Base-by-base conservation (phyloP, 2,113 vertebrate genomes). In the Corythoichthys intestinalis region DNA sequence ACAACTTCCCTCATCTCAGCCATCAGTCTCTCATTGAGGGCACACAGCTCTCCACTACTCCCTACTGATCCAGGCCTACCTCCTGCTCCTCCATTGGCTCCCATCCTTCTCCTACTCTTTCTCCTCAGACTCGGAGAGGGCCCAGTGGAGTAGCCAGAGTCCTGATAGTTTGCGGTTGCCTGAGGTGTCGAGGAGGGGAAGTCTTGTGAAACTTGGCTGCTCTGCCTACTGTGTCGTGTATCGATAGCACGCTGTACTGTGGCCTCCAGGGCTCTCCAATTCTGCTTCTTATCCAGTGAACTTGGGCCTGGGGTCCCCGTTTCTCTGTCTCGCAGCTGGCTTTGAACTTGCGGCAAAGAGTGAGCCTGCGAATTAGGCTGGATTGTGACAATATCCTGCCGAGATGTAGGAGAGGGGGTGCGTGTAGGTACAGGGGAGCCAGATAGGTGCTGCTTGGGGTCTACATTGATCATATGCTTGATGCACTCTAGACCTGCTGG, bases 111-210 rank as follows among this genome's bases (percentile, higher is more conserved):
- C 61, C 94, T 90, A 83, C 92, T 96, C 83, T 94, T 94, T 74
- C 92, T 92, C 56, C 93, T 89, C 76, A 95, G 76, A 73, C 94
- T 95, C n/a, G 94, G 95, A n/a, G 95, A 96, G 56, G 94, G 94
- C 0, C 94, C 95, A 0, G 95, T 96, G 0, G 95, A 96, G 87
- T 96, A 96, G 60, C 95, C 95, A 15, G 95, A 96, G 85, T 96
- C 95, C 75, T 96, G 94, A 75, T 95, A 95, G 90, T 92, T 94
- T 57, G 92, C 79, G 2, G 74, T 83, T 54, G 90, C 82, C 0
- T 91, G 90, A 0, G 88, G 85, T 4, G 89, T 87, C 0, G 89
- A 84, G 3, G 88, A 80, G 0, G 91, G 84, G 74, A 94, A 95
- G 75, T 96, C 94, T 66, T 94, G 94, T 2, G 91, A 90, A 54